Conservation (phyloP, 2,797 vertebrate genomes). For the Eutrigla gurnardus region DNA sequence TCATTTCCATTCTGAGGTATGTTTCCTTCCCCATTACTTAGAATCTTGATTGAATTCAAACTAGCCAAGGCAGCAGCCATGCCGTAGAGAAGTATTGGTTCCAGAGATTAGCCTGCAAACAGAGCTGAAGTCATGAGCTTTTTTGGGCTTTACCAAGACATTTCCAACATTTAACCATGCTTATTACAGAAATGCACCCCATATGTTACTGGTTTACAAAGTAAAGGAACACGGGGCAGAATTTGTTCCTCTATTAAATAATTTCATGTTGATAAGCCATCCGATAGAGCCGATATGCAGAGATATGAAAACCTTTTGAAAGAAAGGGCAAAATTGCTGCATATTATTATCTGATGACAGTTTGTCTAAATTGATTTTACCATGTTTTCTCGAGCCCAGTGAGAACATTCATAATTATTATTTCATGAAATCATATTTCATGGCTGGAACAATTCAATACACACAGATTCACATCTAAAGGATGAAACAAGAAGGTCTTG, state of each 20-base stretch:
- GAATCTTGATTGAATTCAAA: slow-evolving; percentile 61
- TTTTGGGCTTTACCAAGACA: slow-evolving; percentile 59
- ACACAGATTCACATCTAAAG: not conserved
- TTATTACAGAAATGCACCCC: slow-evolving; percentile 50
- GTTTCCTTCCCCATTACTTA: slow-evolving; percentile 21
- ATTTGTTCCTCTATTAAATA: slow-evolving; percentile 36
- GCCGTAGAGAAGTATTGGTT: slow-evolving; percentile 61
- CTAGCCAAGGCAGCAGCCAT: slow-evolving; percentile 40
- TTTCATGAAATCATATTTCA: slow-evolving; percentile 12
- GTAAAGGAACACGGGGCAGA: slow-evolving; percentile 16
- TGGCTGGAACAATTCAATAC: not conserved
- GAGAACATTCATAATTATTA: not conserved
- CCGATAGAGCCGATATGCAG: slow-evolving; percentile 33
- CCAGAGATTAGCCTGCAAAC: slow-evolving; percentile 66
- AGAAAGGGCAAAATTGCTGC: not conserved
- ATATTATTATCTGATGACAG: slow-evolving; percentile 1
- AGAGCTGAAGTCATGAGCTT: slow-evolving; percentile 63
- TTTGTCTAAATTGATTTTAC: slow-evolving; percentile 2
- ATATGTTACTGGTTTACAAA: slow-evolving; percentile 55
- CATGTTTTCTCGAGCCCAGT: not conserved
- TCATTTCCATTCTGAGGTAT: slow-evolving; percentile 29
- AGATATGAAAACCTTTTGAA: slow-evolving; percentile 13
- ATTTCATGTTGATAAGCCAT: slow-evolving; percentile 28
- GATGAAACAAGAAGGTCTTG: too few species aligned
- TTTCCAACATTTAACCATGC: slow-evolving; percentile 59